Percentiles rank a stretch among this genome's conserved stretches.
Conservation (phyloP, 2,113 vertebrate species). For the Gymnocephalus cernua region DNA sequence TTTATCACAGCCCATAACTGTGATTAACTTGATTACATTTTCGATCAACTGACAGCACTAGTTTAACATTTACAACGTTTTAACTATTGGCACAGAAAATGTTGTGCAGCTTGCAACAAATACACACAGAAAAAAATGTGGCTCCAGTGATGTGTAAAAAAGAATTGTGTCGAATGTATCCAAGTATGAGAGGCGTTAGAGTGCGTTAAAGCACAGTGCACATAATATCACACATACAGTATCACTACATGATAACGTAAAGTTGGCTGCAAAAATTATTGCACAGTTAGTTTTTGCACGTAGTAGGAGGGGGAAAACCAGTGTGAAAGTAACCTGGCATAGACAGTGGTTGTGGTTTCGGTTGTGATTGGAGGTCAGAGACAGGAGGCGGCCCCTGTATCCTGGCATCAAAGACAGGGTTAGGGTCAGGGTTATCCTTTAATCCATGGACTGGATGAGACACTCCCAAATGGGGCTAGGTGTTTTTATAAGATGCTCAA, state of each 20-base stretch:
- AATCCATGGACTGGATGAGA: background rate
- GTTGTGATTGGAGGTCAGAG: background rate
- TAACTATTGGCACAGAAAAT: too few species aligned
- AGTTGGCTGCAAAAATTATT: background rate
- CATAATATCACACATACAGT: background rate
- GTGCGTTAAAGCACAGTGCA: background rate
- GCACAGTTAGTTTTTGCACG: background rate
- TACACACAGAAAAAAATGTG: too few species aligned
- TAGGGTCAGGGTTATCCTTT: too few species aligned
- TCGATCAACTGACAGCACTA: too few species aligned
- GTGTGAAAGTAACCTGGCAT: background rate
- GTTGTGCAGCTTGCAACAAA: too few species aligned
- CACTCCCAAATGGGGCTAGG: background rate
- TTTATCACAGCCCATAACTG: too few species aligned
- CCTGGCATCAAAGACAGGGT: background rate
- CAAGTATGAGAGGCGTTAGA: background rate
- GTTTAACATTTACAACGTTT: too few species aligned
- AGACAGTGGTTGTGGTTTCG: background rate
- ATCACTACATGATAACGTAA: background rate
- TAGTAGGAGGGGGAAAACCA: background rate
- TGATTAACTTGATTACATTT: too few species aligned
- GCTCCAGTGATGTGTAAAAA: too few species aligned
- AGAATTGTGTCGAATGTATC: background rate
- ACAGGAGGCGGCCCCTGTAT: background rate
- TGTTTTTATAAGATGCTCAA: conserved; percentile 1